Evolutionary conservation across 2,797 vertebrate genomes (phyloP).

Genomic region (Onychomys arenicola): DNA sequence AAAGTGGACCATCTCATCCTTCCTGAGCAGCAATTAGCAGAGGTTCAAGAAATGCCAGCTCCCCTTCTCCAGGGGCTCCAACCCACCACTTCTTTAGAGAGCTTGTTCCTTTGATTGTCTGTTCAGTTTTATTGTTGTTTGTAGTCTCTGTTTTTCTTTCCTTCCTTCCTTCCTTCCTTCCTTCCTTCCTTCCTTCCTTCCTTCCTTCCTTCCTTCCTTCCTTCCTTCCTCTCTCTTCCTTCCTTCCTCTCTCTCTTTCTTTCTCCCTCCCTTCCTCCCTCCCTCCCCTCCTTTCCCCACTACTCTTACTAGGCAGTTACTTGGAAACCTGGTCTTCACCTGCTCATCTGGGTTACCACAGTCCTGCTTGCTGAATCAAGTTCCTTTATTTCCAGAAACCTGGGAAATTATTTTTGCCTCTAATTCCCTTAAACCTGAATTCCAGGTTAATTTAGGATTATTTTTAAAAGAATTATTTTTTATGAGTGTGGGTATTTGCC

Average conservation of each 20-base stretch:
- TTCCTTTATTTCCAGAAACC: not conserved
- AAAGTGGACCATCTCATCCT: not conserved
- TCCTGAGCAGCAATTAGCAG: not conserved
- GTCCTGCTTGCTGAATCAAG: not conserved
- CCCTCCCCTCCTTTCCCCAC: not conserved
- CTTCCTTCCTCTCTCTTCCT: not conserved
- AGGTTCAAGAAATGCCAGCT: not conserved
- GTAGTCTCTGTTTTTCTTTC: not conserved
- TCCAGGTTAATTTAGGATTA: constrained; percentile 49
- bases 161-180: not conserved
- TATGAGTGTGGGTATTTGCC: not conserved
- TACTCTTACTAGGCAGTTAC: not conserved
- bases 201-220: no score
- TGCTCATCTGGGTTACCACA: not conserved
- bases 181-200: no score
- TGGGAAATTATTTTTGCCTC: not conserved
- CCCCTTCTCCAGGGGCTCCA: not conserved
- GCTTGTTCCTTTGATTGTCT: not conserved
- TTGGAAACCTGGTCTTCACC: not conserved
- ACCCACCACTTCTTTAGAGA: not conserved
- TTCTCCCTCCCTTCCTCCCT: no score
- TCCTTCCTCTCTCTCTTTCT: not conserved
- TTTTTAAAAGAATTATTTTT: not conserved
- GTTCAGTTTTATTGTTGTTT: not conserved
- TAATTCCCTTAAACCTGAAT: constrained; percentile 49